Conservation (phyloP, 1,140 invertebrate species). For the Pseudomyrmex gracilis region DNA sequence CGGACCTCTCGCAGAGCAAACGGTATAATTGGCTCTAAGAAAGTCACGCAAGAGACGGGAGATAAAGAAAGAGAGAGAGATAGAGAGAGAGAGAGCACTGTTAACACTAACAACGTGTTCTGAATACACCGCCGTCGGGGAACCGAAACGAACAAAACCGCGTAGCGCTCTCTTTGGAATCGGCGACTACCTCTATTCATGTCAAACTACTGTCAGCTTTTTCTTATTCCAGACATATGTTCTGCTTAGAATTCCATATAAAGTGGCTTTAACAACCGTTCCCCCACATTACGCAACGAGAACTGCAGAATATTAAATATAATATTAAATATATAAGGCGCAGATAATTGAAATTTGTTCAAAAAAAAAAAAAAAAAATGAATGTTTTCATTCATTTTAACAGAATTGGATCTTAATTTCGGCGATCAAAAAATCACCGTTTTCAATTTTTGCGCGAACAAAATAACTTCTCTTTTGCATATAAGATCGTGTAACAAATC, state of each 20-base stretch:
- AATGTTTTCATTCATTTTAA: neutral
- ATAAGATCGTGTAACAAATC: neutral
- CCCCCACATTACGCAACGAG: neutral
- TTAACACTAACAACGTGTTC: conserved; percentile 53
- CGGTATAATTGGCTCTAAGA: conserved; percentile 47
- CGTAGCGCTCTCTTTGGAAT: conserved; percentile 3
- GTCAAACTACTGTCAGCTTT: conserved; percentile 28
- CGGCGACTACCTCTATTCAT: conserved; percentile 23
- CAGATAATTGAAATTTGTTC: neutral
- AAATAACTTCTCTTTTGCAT: neutral
- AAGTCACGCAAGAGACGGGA: neutral
- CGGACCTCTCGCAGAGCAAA: conserved; percentile 25
- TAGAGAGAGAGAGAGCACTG: conserved; percentile 3
- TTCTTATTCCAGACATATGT: conserved; percentile 6
- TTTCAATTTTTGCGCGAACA: neutral
- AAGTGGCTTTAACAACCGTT: neutral
- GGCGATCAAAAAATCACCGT: neutral
- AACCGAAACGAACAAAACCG: conserved; percentile 22
- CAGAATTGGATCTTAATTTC: neutral
- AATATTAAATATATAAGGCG: too few relatives aligned
- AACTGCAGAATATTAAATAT: neutral
- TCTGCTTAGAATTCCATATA: conserved; percentile 23
- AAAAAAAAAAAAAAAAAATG: too few relatives aligned
- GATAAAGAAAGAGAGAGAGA: neutral
- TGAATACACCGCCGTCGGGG: conserved; percentile 28